Evolutionary conservation across 2,888 invertebrate genomes (phyloP), one percentile per base, ranked within the genome.

Genomic region (Dorcus parallelipipedus): DNA sequence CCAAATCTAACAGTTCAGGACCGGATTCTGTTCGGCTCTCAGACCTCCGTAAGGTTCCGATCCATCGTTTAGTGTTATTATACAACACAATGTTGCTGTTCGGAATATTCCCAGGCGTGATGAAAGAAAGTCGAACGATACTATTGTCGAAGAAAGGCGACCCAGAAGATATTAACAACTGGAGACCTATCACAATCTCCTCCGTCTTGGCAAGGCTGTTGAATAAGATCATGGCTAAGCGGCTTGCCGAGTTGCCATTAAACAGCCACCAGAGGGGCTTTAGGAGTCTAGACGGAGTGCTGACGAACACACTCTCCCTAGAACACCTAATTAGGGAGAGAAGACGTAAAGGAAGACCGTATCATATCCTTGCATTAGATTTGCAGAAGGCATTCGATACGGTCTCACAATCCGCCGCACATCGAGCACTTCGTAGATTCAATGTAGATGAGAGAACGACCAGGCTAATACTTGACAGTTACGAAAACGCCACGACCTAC

Each of bases 111-210:
- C 64, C 63, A 1, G 10, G 1, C 5, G 1, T 14, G 3, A 41
- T 63, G 1, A 51, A 56, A 48, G 47, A 42, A n/a, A 56, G 47
- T 39, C 8, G 59, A 9, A 61, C 63, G 0, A 48, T 54, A 9
- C 54, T 64, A 3, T 50, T 64, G 9, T 58, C 52, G 3, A 64
- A 64, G 17, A 26, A 45, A 10, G 60, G 54, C 3, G 58, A 56
- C 10, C 51, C 52, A 0, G 10, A 63, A 39, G 64, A 7, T 63
- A 20, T 56, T 0, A 49, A 54, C 7, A 61, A 57, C 3, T 67
- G 65, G 64, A 42, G 65, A 7, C 63, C 67, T 0, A 66, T 64
- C 9, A 67, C 65, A 0, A 57, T 67, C 0, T 48, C 61, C 38
- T 64, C 64, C 33, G 39, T 56, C 3, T 7, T 61, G 0, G 17